Base-by-base conservation (phyloP, 1,140 invertebrate species). In the Drosophila bocki region DNA sequence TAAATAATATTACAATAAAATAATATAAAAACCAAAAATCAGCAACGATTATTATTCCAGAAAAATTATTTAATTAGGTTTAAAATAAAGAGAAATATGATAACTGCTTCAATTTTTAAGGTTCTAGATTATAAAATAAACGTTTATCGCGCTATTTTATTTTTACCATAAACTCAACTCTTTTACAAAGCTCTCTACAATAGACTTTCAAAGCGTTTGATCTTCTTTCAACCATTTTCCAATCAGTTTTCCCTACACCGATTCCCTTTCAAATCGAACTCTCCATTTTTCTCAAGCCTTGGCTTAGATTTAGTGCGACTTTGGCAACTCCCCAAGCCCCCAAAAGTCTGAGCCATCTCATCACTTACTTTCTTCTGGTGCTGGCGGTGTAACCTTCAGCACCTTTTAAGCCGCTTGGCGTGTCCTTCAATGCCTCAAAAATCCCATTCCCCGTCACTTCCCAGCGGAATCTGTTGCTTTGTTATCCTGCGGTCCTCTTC, bases 331-430 rank as follows among this genome's bases (percentile, higher is more conserved):
- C 37, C 37, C 37, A 50, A 35, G 35, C 26, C 53, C 70, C 68
- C 54, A 13, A 22, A 60, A 60, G 68, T 51, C 54, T 50, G 37
- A 59, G 53, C 54, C 44, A 77, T 77, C 63, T 58, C 75, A 75
- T 75, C 72, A 75, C 72, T 75, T 64, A 75, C 45, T 64, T 37
- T n/a, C 32, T 42, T 62, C 58, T 29, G 19, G 12, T 44, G 45
- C 32, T 11, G 50, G 32, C 11, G 39, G 33, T 57, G 59, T 80
- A 87, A 86, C 80, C 76, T 88, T 88, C 71, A 62, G 61, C 81
- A 76, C 71, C 71, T 87, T 80, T 86, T 86, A 88, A 86, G 84
- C 83, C 60, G 80, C 84, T 83, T 84, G 78, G 59, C 64, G 32
- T 77, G 84, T 69, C 82, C 82, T 77, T 85, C 81, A 80, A 64